Percentiles rank a stretch among this genome's conserved stretches.
Evolutionary conservation across 2,113 vertebrate genomes (phyloP).

Genomic region (Anser brachyrhynchus): DNA sequence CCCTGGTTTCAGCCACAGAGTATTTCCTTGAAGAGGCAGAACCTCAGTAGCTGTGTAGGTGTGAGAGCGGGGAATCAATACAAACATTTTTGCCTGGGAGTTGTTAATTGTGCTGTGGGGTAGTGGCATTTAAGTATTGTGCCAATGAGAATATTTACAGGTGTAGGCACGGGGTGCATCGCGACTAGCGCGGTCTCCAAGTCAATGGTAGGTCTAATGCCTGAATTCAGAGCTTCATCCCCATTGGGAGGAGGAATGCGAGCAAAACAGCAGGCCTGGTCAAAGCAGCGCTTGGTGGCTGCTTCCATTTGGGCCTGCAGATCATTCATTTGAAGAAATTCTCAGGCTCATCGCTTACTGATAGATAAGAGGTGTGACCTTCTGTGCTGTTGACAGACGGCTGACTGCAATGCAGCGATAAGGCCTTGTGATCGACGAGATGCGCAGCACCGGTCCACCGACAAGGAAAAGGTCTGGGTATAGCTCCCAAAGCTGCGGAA

Average conservation of each 20-base stretch:
- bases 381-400: neutral
- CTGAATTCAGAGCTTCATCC: neutral
- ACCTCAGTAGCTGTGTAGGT: slow-evolving; percentile 34
- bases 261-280: neutral
- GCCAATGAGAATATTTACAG: neutral
- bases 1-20: neutral
- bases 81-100: neutral
- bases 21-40: slow-evolving; percentile 20
- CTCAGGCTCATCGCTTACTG: neutral
- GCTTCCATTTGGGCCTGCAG: slow-evolving; percentile 4
- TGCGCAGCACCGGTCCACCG: neutral
- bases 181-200: neutral
- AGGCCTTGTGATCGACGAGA: slow-evolving; percentile 3
- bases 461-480: neutral
- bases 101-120: slow-evolving; percentile 13
- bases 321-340: slow-evolving; percentile 3
- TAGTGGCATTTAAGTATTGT: neutral
- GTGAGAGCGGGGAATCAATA: slow-evolving; percentile 1
- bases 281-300: neutral
- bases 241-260: neutral
- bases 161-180: neutral
- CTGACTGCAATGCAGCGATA: neutral
- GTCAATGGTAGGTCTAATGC: neutral
- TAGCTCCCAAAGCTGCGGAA: neutral
- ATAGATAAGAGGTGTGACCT: slow-evolving; percentile 26